These are phyloP conservation scores for Notarius quadriscutis DNA, from an alignment of 2,113 vertebrate species.

Conservation along the genomic window DNA sequence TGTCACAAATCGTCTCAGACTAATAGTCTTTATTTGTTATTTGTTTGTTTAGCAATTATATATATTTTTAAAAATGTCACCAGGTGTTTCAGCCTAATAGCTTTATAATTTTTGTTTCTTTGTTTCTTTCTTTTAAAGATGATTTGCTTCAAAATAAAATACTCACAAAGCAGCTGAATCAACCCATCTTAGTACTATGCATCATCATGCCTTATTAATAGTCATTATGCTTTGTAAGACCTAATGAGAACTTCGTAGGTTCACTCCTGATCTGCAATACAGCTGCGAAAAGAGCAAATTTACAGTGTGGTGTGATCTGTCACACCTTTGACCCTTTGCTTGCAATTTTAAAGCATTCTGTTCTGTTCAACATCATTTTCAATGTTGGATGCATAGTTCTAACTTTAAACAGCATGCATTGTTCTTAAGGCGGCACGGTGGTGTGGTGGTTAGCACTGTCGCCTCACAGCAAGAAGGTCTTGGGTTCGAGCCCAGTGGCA, in stretches of 20 bases:
- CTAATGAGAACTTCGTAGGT: constrained; percentile 41
- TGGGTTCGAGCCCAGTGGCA: too few species aligned
- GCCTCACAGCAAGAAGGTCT: too few species aligned
- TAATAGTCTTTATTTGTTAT: neutral
- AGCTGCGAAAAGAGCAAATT: constrained; percentile 49
- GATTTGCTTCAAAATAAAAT: neutral
- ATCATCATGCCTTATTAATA: too few species aligned
- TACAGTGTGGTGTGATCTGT: neutral
- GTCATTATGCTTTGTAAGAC: neutral
- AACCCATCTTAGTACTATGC: neutral
- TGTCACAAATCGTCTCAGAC: neutral
- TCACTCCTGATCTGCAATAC: neutral
- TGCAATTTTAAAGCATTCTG: neutral
- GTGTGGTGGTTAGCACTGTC: too few species aligned
- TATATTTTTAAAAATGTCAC: too few species aligned
- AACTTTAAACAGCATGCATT: neutral
- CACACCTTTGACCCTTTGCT: constrained; percentile 22
- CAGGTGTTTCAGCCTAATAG: neutral
- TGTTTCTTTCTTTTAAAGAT: neutral
- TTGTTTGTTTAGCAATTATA: neutral
- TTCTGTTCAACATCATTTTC: neutral
- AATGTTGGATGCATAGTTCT: neutral
- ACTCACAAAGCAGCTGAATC: neutral
- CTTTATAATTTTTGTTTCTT: neutral
- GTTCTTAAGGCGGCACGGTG: too few species aligned